Conservation (phyloP, 2,797 vertebrate species). For the Dendrocincla tyrannina region DNA sequence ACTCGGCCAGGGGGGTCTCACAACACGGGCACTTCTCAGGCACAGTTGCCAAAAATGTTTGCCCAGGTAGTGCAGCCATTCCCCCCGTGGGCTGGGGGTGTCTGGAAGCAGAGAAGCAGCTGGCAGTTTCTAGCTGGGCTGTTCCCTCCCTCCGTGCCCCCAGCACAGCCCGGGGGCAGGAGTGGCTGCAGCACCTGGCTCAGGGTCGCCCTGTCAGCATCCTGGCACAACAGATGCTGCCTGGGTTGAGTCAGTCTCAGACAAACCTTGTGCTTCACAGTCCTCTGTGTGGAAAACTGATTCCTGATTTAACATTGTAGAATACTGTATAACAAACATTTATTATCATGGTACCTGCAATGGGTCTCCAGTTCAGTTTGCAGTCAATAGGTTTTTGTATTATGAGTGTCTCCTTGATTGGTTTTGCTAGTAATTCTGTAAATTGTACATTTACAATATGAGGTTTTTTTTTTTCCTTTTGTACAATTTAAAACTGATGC, state of each 20-base stretch:
- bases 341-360: constrained; percentile 75
- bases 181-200: constrained; percentile 26
- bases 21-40: constrained; percentile 82
- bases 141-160: background rate
- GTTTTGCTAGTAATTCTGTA: constrained; percentile 92
- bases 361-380: constrained; percentile 83
- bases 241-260: constrained; percentile 68
- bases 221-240: constrained; percentile 49
- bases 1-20: constrained; percentile 19
- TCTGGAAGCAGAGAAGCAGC: background rate
- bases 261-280: constrained; percentile 74
- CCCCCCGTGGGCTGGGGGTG: background rate
- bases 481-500: constrained; percentile 89
- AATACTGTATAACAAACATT: constrained; percentile 74
- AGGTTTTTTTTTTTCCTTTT: constrained; percentile 84
- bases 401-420: constrained; percentile 86
- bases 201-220: constrained; percentile 48
- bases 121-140: background rate
- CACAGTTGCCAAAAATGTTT: constrained; percentile 85
- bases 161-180: background rate
- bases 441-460: constrained; percentile 92
- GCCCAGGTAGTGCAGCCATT: constrained; percentile 74
- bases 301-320: constrained; percentile 73
- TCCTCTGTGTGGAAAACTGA: constrained; percentile 75
- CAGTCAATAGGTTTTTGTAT: constrained; percentile 83